phyloP scores from a whole-genome alignment of 2,113 vertebrate genomes.

The Tachysurus fulvidraco region DNA sequence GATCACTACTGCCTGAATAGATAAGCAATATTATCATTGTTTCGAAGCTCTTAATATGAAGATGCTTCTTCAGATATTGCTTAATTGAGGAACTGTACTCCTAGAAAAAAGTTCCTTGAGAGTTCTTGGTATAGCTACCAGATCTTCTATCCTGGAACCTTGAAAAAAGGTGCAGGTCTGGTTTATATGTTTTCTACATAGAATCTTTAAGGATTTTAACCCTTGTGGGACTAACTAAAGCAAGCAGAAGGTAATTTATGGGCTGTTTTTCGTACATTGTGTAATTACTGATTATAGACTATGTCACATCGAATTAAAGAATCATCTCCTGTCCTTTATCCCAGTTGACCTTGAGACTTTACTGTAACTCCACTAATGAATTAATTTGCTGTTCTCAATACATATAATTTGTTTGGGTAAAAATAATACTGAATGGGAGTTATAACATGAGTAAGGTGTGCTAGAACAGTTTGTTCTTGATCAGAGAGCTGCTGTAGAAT shows the following conservation, averaged over 20 bases:
- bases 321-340: neutral
- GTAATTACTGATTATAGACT: neutral
- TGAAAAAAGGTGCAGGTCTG: neutral
- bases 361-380: neutral
- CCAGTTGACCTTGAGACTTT: neutral
- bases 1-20: neutral
- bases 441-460: neutral
- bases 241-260: neutral
- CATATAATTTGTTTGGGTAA: neutral
- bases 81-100: neutral
- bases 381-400: neutral
- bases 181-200: neutral
- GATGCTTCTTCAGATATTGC: neutral
- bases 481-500: neutral
- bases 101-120: neutral
- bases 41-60: neutral
- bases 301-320: neutral
- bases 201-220: neutral
- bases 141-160: neutral
- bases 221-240: neutral
- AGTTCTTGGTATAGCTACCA: neutral
- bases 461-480: neutral
- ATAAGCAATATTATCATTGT: neutral
- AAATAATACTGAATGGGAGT: neutral
- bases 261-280: too few relatives aligned